These are phyloP conservation scores for Brachyopa scutellaris DNA, from an alignment of 2,888 invertebrate genomes.

Conservation along the genomic window DNA sequence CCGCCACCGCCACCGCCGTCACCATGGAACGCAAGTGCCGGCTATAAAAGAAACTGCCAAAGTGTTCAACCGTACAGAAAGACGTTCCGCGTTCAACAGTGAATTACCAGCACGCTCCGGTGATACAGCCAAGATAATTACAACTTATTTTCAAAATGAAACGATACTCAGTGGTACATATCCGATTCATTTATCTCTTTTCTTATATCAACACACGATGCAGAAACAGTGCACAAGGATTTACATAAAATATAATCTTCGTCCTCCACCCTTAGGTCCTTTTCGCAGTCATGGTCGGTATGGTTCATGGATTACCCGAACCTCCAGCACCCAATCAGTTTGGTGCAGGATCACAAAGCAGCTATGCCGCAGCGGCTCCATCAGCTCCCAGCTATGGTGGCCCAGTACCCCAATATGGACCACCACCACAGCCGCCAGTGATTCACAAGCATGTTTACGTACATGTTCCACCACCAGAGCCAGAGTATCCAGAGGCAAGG, in stretches of 20 bases:
- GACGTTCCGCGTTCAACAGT: conserved; percentile 80
- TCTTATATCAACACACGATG: neutral
- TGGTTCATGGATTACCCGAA: conserved; percentile 79
- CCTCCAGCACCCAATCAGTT: conserved; percentile 79
- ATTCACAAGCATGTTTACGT: conserved; percentile 96
- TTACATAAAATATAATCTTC: conserved; percentile 22
- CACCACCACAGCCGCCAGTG: conserved; percentile 88
- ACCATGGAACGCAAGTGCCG: conserved; percentile 73
- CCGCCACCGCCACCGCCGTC: conserved; percentile 25
- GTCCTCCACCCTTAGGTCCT: conserved; percentile 60
- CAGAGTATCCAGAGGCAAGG: conserved; percentile 88
- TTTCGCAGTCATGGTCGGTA: conserved; percentile 77
- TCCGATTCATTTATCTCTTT: neutral
- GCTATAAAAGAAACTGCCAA: conserved; percentile 81
- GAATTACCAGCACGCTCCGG: conserved; percentile 72
- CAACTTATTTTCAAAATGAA: conserved; percentile 77
- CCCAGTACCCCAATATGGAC: conserved; percentile 86
- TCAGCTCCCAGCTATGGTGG: conserved; percentile 84
- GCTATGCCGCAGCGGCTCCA: conserved; percentile 81
- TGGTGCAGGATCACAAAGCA: conserved; percentile 77
- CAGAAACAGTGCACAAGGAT: conserved; percentile 8
- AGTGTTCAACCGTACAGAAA: conserved; percentile 80
- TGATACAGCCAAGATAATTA: conserved; percentile 58
- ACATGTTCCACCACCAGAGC: conserved; percentile 94
- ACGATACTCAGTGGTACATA: conserved; percentile 80